A percentile compares a stretch with the other conserved stretches of the same genome.
phyloP scores from a whole-genome alignment of 2,888 invertebrate genomes.

The Raillietiella orientalis region DNA sequence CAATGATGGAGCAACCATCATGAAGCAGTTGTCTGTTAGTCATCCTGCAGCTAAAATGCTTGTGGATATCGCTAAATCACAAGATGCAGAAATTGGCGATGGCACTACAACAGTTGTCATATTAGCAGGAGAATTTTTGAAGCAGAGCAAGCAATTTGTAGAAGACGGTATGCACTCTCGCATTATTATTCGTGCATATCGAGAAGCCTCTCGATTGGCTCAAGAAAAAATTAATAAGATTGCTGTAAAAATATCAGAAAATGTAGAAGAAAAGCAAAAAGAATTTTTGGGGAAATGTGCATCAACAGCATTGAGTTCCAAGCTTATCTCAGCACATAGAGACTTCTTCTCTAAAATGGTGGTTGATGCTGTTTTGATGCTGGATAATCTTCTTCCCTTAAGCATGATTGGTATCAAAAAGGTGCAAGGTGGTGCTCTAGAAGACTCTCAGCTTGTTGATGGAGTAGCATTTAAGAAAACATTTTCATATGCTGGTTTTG shows the following conservation, averaged over 20 bases:
- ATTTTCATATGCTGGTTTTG: constrained; percentile 97
- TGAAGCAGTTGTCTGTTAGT: constrained; percentile 87
- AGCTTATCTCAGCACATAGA: constrained; percentile 80
- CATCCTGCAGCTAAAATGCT: constrained; percentile 94
- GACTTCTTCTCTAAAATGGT: constrained; percentile 89
- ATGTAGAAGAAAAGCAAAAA: constrained; percentile 10
- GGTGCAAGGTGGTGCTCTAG: constrained; percentile 25
- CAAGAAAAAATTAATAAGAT: constrained; percentile 49
- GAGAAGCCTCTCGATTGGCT: constrained; percentile 46
- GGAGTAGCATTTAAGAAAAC: constrained; percentile 99
- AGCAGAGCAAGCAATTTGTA: constrained; percentile 70
- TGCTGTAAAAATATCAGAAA: constrained; percentile 20
- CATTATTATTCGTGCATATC: constrained; percentile 57
- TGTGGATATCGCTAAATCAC: constrained; percentile 95
- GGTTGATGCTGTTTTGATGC: constrained; percentile 70
- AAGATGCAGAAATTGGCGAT: constrained; percentile 95
- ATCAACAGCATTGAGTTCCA: constrained; percentile 81
- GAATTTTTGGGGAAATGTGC: constrained; percentile 39
- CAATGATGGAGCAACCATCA: constrained; percentile 95
- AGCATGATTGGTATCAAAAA: constrained; percentile 99
- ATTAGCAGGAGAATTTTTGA: constrained; percentile 75
- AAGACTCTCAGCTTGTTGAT: constrained; percentile 59
- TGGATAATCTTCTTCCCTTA: constrained; percentile 66
- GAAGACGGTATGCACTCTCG: constrained; percentile 93
- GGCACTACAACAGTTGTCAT: constrained; percentile 94